Base-by-base conservation (phyloP, 2,888 invertebrate species). In the Lydus trimaculatus region DNA sequence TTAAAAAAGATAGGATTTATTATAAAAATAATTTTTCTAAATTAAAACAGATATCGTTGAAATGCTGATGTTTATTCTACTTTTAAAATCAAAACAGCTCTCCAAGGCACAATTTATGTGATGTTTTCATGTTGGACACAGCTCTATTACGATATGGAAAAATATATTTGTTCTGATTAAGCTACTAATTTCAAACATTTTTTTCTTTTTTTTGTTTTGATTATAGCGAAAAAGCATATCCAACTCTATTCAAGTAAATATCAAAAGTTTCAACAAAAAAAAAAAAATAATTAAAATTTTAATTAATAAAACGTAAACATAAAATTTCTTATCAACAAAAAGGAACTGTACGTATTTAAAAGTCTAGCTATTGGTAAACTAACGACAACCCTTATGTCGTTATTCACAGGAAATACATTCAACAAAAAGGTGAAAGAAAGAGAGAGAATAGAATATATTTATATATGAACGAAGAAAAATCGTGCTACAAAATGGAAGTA, bases 401-500 rank as follows among this genome's bases (percentile, higher is more conserved):
- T 65, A 67, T 64, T 67, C 58, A 56, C 67, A 65, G 70, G 67
- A 70, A 65, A 70, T 70, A 65, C 67, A 67, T 70, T 70, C 70
- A 65, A 70, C 67, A 65, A 67, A 70, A 23, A 48, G 20, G n/a
- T n/a, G n/a, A 11, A 20, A 17, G 6, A 13, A 20, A 48, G 20
- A 20, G 48, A 48, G n/a, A 48, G 17, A 48, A 20, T 9, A 11
- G 17, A 43, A n/a, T n/a, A n/a, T n/a, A n/a, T n/a, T n/a, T n/a
- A n/a, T n/a, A n/a, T n/a, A n/a, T n/a, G n/a, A 43, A 43, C 17
- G 43, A 20, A 11, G 48, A 48, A 48, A 66, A 70, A 67, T 65
- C 70, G 67, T 65, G 65, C 63, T 70, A 67, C 43, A 70, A 70
- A 70, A 70, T 70, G 67, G 70, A 70, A 70, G 70, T 67, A 70